Evolutionary conservation across 2,113 vertebrate species (phyloP).

Genomic region (Mobula birostris): DNA sequence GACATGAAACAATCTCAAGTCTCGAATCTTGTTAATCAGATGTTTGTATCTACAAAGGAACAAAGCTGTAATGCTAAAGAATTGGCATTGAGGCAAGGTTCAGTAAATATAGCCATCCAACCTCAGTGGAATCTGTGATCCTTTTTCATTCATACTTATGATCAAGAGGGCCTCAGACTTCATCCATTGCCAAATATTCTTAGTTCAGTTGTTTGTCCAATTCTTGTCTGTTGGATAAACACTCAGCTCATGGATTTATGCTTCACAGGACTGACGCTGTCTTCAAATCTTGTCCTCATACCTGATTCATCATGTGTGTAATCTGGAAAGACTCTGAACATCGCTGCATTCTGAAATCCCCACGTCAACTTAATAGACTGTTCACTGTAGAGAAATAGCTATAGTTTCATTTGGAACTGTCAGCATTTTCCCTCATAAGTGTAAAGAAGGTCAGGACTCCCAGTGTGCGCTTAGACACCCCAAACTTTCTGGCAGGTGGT

Average conservation of each 20-base stretch:
- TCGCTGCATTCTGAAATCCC: neutral
- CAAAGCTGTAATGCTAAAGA: neutral
- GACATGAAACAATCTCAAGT: too few species aligned
- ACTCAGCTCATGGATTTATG: neutral
- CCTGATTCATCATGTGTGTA: neutral
- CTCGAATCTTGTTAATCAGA: neutral
- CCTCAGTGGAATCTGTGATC: neutral
- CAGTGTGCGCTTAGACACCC: too few species aligned
- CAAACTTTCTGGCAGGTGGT: too few species aligned
- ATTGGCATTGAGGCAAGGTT: neutral
- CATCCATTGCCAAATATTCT: neutral
- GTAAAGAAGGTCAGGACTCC: too few species aligned
- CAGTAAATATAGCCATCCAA: neutral
- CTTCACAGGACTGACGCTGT: neutral
- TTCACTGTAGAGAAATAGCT: too few species aligned
- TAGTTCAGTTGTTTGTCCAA: neutral
- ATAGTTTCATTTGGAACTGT: too few species aligned
- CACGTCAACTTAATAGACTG: neutral
- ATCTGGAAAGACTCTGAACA: neutral
- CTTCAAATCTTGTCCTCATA: neutral
- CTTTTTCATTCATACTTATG: constrained; percentile 16
- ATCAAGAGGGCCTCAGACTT: neutral
- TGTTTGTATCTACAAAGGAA: neutral
- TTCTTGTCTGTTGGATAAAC: neutral
- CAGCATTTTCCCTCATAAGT: too few species aligned